Percentiles rank a stretch among this genome's conserved stretches.
phyloP scores from a whole-genome alignment of 2,888 invertebrate species.

The Caenorhabditis parvicauda region DNA sequence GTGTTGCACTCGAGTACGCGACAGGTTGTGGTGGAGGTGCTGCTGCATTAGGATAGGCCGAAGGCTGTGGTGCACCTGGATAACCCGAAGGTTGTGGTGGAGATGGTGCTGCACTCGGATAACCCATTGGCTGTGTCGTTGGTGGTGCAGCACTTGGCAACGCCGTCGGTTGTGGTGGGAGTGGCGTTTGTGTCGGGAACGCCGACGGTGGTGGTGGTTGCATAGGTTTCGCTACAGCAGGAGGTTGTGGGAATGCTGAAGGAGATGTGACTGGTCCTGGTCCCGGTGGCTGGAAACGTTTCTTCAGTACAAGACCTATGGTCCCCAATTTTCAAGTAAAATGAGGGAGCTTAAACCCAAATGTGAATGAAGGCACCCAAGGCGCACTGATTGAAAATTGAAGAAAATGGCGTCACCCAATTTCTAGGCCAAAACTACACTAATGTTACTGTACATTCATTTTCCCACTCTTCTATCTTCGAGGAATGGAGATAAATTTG shows the following conservation, averaged over 20 bases:
- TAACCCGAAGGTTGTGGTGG: background rate
- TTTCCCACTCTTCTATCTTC: no score
- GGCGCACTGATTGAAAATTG: no score
- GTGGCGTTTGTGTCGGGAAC: conserved; percentile 1
- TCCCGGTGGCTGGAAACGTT: no score
- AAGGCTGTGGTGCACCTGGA: background rate
- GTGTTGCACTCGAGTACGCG: background rate
- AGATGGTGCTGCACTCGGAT: conserved; percentile 1
- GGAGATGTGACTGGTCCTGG: background rate
- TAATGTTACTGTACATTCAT: no score
- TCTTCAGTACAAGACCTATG: no score
- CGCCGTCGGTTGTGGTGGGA: background rate
- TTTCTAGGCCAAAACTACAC: no score
- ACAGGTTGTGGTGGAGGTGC: background rate
- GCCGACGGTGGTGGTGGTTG: conserved; percentile 1
- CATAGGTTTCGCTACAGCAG: background rate
- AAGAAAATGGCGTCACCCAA: no score
- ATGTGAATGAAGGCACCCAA: no score
- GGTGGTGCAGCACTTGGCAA: conserved; percentile 7
- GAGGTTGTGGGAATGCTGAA: background rate
- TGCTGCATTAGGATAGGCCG: background rate
- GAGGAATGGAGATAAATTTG: no score
- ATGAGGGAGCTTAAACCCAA: no score
- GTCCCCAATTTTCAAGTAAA: no score
- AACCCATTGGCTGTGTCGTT: no score